These are phyloP conservation scores for Silurus meridionalis DNA, from an alignment of 2,113 vertebrate species.

Conservation along the genomic window DNA sequence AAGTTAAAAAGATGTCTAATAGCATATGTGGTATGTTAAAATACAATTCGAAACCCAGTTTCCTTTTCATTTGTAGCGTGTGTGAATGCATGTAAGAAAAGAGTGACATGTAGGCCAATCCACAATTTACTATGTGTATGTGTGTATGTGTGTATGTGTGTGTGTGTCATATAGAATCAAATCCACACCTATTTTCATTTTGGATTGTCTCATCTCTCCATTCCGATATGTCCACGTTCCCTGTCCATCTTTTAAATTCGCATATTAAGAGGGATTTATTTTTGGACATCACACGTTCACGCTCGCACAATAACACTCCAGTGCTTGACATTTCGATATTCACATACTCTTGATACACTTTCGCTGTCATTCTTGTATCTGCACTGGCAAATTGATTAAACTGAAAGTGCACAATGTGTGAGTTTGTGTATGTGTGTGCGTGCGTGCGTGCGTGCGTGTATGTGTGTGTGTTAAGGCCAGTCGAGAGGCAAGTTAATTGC, in stretches of 20 bases:
- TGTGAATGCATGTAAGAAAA: neutral
- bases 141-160: slow-evolving; percentile 11
- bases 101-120: slow-evolving; percentile 13
- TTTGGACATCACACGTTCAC: neutral
- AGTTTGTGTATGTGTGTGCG: slow-evolving; percentile 17
- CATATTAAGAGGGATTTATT: slow-evolving; percentile 4
- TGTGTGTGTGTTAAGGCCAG: slow-evolving; percentile 12
- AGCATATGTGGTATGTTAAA: neutral
- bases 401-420: slow-evolving; percentile 19
- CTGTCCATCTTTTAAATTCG: slow-evolving; percentile 5
- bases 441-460: slow-evolving; percentile 29
- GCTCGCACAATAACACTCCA: slow-evolving; percentile 31
- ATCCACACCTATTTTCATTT: neutral
- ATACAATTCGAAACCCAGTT: neutral
- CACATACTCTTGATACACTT: slow-evolving; percentile 26
- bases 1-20: neutral
- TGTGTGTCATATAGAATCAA: neutral
- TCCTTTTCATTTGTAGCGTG: neutral
- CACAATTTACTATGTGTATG: neutral
- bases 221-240: neutral
- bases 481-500: slow-evolving; percentile 53
- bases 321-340: slow-evolving; percentile 40
- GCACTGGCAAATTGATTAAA: slow-evolving; percentile 43
- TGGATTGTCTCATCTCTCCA: slow-evolving; percentile 26
- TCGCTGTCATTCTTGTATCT: slow-evolving; percentile 30